These are phyloP conservation scores for Nannobrachium achirus DNA, from an alignment of 2,113 vertebrate species.

Conservation along the genomic window DNA sequence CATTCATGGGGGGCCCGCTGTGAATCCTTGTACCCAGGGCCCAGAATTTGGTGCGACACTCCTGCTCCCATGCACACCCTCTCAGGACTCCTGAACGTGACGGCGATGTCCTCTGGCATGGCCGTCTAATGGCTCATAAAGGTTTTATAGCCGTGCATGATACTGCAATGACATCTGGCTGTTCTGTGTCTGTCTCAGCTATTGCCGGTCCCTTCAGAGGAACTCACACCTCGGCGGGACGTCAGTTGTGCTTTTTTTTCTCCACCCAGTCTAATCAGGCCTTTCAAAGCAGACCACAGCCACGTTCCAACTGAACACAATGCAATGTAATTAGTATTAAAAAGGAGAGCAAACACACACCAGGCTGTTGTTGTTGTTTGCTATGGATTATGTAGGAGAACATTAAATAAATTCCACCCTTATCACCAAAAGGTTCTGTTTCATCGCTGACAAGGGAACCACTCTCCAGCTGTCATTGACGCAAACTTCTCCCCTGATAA, in stretches of 20 bases:
- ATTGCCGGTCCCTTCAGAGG: conserved; percentile 36
- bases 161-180: conserved; percentile 68
- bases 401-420: neutral
- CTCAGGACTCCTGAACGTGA: conserved; percentile 34
- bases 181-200: conserved; percentile 41
- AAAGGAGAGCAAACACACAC: neutral
- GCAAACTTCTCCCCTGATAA: conserved; percentile 17
- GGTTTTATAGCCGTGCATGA: conserved; percentile 68
- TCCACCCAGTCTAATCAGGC: conserved; percentile 5
- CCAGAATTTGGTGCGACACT: conserved; percentile 24
- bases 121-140: conserved; percentile 70
- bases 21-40: too few species aligned
- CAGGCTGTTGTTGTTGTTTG: neutral
- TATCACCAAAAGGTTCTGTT: neutral
- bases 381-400: neutral
- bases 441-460: neutral
- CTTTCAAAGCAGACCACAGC: neutral
- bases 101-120: conserved; percentile 42
- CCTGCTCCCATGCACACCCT: conserved; percentile 7
- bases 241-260: conserved; percentile 10
- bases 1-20: too few species aligned
- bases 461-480: neutral
- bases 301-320: conserved; percentile 9
- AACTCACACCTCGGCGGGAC: conserved; percentile 39
- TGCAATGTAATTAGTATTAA: neutral